phyloP scores from a whole-genome alignment of 2,113 vertebrate genomes.

The Fregetta grallaria region DNA sequence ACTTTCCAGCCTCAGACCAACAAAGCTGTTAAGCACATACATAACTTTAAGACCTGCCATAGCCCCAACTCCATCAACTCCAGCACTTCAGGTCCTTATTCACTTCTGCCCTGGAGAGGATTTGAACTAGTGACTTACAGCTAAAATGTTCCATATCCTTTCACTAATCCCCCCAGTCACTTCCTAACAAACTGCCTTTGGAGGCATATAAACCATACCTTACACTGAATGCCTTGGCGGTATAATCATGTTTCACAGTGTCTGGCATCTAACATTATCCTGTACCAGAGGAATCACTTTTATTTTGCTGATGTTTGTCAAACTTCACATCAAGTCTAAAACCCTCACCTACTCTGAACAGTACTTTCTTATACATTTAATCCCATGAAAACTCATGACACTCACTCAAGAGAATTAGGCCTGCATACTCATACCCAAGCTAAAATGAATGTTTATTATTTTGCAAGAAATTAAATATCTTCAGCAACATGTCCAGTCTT shows the following conservation, averaged over 20 bases:
- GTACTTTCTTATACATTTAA: neutral
- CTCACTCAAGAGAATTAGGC: neutral
- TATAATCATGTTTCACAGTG: neutral
- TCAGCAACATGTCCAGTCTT: neutral
- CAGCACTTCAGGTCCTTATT: neutral
- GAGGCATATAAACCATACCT: neutral
- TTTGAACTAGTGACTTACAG: conserved; percentile 6
- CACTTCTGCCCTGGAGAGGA: neutral
- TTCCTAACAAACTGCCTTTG: conserved; percentile 9
- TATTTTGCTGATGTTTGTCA: neutral
- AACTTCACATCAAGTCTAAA: neutral
- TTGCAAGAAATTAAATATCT: neutral
- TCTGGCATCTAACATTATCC: neutral
- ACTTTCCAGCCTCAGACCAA: neutral
- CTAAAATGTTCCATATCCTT: conserved; percentile 29
- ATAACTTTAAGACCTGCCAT: neutral
- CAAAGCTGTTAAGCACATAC: conserved; percentile 28
- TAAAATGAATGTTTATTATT: neutral
- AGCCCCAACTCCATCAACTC: neutral
- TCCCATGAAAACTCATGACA: neutral
- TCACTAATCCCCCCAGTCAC: neutral
- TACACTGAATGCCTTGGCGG: neutral
- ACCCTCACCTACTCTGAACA: neutral
- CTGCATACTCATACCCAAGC: neutral
- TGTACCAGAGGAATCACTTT: neutral